Conservation (phyloP, 2,797 vertebrate genomes). For the Luscinia luscinia region DNA sequence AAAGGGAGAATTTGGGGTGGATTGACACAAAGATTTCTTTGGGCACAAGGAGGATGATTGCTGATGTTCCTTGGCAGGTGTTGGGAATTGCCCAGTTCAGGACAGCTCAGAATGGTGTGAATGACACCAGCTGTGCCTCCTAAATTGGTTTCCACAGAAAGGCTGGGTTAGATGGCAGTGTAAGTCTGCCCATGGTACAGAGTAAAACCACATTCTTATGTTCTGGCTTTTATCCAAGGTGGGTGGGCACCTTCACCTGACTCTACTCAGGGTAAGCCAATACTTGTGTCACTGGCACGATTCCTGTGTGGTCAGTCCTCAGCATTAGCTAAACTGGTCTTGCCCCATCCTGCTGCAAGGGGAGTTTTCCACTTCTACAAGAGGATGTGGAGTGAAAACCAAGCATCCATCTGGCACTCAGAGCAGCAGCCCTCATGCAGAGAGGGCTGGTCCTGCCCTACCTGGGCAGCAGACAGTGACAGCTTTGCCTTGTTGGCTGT, state of each 20-base stretch:
- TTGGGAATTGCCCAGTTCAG: not conserved
- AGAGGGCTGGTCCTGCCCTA: not conserved
- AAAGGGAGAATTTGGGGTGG: not conserved
- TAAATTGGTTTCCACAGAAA: not conserved
- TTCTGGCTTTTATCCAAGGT: not conserved
- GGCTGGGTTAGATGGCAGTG: not conserved
- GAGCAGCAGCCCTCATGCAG: not conserved
- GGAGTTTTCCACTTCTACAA: not conserved
- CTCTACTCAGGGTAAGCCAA: not conserved
- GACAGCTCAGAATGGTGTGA: not conserved
- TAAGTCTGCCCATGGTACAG: not conserved
- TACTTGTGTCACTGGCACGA: accelerated
- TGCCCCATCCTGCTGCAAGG: not conserved
- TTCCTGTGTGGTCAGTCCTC: not conserved
- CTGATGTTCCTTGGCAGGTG: not conserved
- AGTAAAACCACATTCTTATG: not conserved
- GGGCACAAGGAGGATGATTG: not conserved
- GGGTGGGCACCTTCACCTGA: not conserved
- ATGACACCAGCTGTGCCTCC: not conserved
- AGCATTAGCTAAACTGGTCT: not conserved
- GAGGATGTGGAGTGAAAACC: not conserved
- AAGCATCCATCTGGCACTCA: not conserved
- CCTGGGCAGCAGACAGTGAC: not conserved
- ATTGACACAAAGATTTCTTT: not conserved
- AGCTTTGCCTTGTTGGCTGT: not conserved